These are phyloP conservation scores for Ataeniobius toweri DNA, from an alignment of 2,797 vertebrate species.

Conservation along the genomic window DNA sequence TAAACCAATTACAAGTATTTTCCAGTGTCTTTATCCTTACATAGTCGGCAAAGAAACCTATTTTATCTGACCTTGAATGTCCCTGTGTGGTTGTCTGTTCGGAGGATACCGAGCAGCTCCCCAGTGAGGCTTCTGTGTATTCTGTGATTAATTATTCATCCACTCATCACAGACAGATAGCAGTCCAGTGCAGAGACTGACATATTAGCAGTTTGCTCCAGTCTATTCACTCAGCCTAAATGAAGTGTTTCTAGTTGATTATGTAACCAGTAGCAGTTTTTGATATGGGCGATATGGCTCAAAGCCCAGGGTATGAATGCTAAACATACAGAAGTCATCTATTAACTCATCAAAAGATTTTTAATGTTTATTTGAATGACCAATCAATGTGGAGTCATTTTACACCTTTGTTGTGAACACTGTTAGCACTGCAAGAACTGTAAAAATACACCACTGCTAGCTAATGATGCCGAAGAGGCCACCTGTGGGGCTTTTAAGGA, in stretches of 20 bases:
- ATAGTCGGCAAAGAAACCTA: slow-evolving; percentile 67
- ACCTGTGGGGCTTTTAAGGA: too few relatives aligned
- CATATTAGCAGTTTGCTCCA: slow-evolving; percentile 57
- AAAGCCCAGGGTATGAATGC: not conserved
- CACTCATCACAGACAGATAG: slow-evolving; percentile 71
- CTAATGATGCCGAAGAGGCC: too few relatives aligned
- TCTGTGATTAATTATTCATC: slow-evolving; percentile 83
- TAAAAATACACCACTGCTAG: too few relatives aligned
- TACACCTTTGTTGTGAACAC: too few relatives aligned
- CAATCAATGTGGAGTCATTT: too few relatives aligned
- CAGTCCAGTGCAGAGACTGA: slow-evolving; percentile 61
- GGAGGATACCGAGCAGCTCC: slow-evolving; percentile 68
- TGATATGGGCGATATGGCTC: not conserved
- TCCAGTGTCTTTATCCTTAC: slow-evolving; percentile 68
- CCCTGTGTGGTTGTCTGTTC: slow-evolving; percentile 72
- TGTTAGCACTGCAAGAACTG: too few relatives aligned
- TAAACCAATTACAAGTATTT: slow-evolving; percentile 81
- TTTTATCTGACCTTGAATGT: slow-evolving; percentile 82
- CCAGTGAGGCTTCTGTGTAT: slow-evolving; percentile 74
- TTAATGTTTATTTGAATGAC: not conserved
- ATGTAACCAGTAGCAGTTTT: slow-evolving; percentile 42
- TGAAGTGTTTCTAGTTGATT: slow-evolving; percentile 63
- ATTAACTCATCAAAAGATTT: not conserved
- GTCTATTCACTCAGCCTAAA: slow-evolving; percentile 60
- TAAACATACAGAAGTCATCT: not conserved